A percentile compares a stretch with the other conserved stretches of the same genome.
phyloP scores from a whole-genome alignment of 2,797 vertebrate species.

The Sebastes itinus region DNA sequence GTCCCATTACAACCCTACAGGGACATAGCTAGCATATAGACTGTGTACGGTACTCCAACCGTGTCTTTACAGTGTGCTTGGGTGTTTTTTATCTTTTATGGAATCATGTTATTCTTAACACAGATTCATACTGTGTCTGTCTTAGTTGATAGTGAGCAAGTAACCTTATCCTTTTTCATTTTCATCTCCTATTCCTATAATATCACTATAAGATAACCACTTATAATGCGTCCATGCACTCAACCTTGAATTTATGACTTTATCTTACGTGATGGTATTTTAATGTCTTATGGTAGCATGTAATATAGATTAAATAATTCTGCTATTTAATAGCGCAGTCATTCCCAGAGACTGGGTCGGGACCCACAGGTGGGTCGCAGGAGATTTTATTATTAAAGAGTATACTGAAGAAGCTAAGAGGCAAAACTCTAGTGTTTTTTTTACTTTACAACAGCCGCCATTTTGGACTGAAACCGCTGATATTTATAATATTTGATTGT shows the following conservation, averaged over 20 bases:
- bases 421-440: no score
- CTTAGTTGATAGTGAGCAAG: not conserved
- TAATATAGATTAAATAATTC: not conserved
- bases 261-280: not conserved
- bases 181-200: not conserved
- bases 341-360: no score
- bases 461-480: no score
- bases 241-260: slow-evolving; percentile 1
- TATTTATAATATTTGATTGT: no score
- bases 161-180: slow-evolving; percentile 17
- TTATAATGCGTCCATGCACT: not conserved
- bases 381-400: no score
- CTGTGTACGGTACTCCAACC: not conserved
- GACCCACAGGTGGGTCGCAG: no score
- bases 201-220: not conserved
- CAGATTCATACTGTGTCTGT: not conserved
- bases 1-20: slow-evolving; percentile 7
- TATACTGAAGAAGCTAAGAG: no score
- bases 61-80: not conserved
- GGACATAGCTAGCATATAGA: not conserved
- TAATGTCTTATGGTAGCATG: not conserved
- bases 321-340: not conserved
- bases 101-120: not conserved
- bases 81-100: not conserved
- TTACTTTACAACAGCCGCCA: no score